phyloP scores from a whole-genome alignment of 2,888 invertebrate species.

The Zootermopsis nevadensis region DNA sequence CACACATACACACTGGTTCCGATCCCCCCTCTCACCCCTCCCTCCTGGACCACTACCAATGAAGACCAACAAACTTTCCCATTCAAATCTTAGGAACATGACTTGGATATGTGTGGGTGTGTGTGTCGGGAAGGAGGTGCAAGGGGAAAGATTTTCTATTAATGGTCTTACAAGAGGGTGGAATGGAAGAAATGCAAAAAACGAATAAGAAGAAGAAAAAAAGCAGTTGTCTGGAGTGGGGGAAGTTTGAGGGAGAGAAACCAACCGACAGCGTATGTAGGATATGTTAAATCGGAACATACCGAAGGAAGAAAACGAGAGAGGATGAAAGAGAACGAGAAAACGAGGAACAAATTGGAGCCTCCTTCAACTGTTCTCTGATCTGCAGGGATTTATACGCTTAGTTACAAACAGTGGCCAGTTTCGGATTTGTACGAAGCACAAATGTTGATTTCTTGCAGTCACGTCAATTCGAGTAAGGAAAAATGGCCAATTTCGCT shows the following conservation, averaged over 20 bases:
- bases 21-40: neutral
- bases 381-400: constrained; percentile 4
- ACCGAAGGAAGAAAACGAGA: neutral
- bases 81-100: constrained; percentile 52
- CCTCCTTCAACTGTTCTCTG: constrained; percentile 1
- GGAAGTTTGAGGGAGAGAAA: constrained; percentile 5
- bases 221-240: constrained; percentile 31
- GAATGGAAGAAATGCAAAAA: constrained; percentile 44
- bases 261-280: neutral
- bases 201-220: neutral
- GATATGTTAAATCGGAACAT: constrained; percentile 30
- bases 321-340: neutral
- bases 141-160: constrained; percentile 48
- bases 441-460: no score
- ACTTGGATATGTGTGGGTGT: constrained; percentile 29
- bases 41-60: constrained; percentile 30
- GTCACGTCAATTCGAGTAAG: no score
- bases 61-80: constrained; percentile 51
- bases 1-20: constrained; percentile 22
- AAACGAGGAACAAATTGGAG: constrained; percentile 19
- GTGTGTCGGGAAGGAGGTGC: constrained; percentile 39
- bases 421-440: neutral
- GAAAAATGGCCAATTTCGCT: no score
- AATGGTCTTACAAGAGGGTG: constrained; percentile 48
- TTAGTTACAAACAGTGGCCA: neutral